Evolutionary conservation across 2,797 vertebrate species (phyloP).

Genomic region (Peromyscus attwateri): DNA sequence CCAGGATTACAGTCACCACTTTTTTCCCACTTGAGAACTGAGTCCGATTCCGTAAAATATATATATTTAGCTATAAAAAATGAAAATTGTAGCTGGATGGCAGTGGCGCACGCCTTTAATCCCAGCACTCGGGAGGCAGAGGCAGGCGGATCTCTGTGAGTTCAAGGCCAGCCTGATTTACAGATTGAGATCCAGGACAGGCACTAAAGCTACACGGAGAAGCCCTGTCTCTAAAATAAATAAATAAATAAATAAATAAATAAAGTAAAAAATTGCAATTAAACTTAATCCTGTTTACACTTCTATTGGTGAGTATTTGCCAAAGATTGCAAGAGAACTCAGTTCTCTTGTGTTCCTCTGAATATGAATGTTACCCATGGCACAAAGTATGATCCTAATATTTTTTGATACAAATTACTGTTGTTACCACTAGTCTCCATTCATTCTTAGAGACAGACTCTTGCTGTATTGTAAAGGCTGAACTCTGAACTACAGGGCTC

Average conservation of each 20-base stretch:
- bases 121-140: too few species aligned
- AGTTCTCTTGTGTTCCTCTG: not conserved
- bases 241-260: too few species aligned
- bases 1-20: not conserved
- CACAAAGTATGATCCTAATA: not conserved
- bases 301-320: not conserved
- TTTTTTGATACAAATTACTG: not conserved
- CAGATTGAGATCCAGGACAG: too few species aligned
- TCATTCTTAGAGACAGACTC: not conserved
- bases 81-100: too few species aligned
- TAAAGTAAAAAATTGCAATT: not conserved
- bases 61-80: conserved; percentile 19
- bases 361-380: not conserved
- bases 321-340: not conserved
- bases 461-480: not conserved
- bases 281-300: conserved; percentile 17
- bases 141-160: too few species aligned
- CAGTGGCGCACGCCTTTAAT: too few species aligned
- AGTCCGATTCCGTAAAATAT: not conserved
- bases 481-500: not conserved
- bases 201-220: too few species aligned
- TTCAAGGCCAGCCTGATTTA: too few species aligned
- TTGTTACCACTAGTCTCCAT: conserved; percentile 21
- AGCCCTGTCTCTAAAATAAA: too few species aligned
- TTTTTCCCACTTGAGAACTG: not conserved